A percentile compares a stretch with the other conserved stretches of the same genome.
Conservation (phyloP, 2,113 vertebrate genomes). For the Oncorhynchus kisutch region DNA sequence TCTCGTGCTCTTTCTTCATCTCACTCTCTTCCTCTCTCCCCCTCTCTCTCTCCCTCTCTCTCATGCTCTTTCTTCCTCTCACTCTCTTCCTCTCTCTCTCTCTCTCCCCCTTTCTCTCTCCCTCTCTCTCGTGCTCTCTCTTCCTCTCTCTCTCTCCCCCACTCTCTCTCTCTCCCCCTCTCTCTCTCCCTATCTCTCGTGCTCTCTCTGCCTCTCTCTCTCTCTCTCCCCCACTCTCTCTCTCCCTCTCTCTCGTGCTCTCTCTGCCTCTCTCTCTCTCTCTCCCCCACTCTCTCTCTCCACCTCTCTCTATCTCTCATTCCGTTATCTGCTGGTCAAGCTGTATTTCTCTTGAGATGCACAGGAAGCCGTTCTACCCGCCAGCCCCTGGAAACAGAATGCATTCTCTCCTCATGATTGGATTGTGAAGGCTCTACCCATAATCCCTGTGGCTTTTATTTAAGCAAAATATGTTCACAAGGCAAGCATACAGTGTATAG, state of each 20-base stretch:
- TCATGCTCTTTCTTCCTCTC: not conserved
- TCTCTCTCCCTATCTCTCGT: not conserved
- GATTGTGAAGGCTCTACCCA: conserved; percentile 5
- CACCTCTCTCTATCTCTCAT: not conserved
- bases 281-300: not conserved
- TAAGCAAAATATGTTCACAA: conserved; percentile 5
- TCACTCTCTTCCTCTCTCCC: not conserved
- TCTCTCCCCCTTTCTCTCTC: not conserved
- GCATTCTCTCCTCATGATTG: conserved; percentile 8
- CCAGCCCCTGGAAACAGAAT: conserved; percentile 15
- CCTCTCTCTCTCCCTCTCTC: not conserved
- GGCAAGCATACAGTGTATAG: conserved; percentile 2
- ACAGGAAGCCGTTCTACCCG: conserved; percentile 11
- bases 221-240: not conserved
- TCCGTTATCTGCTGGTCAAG: conserved; percentile 54
- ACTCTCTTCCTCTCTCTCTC: not conserved
- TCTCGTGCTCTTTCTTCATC: not conserved
- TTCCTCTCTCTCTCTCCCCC: not conserved
- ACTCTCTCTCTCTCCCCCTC: too few relatives aligned
- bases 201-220: not conserved
- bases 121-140: too few relatives aligned
- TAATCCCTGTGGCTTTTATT: conserved; percentile 18
- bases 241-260: not conserved
- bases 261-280: not conserved
- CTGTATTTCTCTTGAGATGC: conserved; percentile 16